Conservation (phyloP, 1,140 invertebrate species). For the Hetaerina americana region DNA sequence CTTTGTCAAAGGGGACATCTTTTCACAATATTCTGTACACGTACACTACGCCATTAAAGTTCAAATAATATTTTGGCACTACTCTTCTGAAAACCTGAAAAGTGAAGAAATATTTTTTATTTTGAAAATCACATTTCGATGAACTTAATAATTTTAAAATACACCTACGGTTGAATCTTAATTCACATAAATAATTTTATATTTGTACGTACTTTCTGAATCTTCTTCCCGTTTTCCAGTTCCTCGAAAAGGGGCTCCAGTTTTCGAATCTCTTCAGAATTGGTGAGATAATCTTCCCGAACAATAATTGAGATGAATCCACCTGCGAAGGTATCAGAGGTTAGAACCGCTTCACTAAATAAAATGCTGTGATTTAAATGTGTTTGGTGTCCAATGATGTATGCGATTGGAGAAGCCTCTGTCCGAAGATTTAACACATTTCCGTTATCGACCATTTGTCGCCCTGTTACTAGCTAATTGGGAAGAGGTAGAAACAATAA, state of each 20-base stretch:
- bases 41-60: slow-evolving; percentile 24
- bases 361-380: too few species aligned
- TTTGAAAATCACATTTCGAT: not conserved
- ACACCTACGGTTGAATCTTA: not conserved
- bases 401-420: too few species aligned
- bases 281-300: not conserved
- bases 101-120: slow-evolving; percentile 3
- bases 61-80: slow-evolving; percentile 25
- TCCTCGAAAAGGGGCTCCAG: not conserved
- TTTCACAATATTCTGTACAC: slow-evolving; percentile 10
- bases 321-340: too few species aligned
- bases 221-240: not conserved
- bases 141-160: not conserved
- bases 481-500: too few species aligned
- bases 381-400: too few species aligned
- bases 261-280: not conserved
- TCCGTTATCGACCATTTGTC: too few species aligned
- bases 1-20: too few species aligned
- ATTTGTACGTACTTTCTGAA: not conserved
- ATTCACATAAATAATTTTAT: too few species aligned
- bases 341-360: too few species aligned
- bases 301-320: not conserved
- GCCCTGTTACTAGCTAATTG: too few species aligned
- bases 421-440: too few species aligned
- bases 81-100: slow-evolving; percentile 19